phyloP scores from a whole-genome alignment of 2,797 vertebrate species.

The Astyanax mexicanus region DNA sequence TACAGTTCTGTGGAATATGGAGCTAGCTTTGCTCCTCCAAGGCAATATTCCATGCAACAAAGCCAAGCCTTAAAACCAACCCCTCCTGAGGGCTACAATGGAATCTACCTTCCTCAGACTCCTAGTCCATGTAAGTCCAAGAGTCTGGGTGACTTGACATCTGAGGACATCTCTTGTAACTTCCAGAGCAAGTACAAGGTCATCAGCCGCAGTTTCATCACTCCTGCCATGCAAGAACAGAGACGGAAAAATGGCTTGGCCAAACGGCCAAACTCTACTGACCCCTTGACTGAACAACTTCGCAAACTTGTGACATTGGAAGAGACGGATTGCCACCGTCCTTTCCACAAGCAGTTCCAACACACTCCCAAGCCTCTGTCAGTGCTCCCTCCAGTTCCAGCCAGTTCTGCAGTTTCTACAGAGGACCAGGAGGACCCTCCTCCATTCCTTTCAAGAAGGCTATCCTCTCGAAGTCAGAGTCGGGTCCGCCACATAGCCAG shows the following conservation, averaged over 20 bases:
- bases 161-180: conserved; percentile 96
- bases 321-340: conserved; percentile 76
- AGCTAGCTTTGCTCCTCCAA: conserved; percentile 52
- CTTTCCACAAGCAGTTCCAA: conserved; percentile 31
- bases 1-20: conserved; percentile 62
- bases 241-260: conserved; percentile 63
- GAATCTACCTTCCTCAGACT: conserved; percentile 56
- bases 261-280: conserved; percentile 75
- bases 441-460: conserved; percentile 84
- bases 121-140: conserved; percentile 92
- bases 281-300: conserved; percentile 91
- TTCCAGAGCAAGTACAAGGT: conserved; percentile 97
- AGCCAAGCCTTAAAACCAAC: conserved; percentile 54
- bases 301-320: conserved; percentile 90
- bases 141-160: conserved; percentile 95
- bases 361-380: conserved; percentile 48
- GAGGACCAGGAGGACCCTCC: conserved; percentile 77
- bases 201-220: conserved; percentile 93
- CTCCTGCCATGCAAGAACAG: conserved; percentile 80
- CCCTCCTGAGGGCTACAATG: conserved; percentile 50
- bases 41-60: conserved; percentile 53
- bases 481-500: conserved; percentile 95
- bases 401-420: conserved; percentile 39
- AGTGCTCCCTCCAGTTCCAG: conserved; percentile 36
- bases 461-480: conserved; percentile 96